Conservation (phyloP, 2,888 invertebrate genomes). For the Clusia tigrina region DNA sequence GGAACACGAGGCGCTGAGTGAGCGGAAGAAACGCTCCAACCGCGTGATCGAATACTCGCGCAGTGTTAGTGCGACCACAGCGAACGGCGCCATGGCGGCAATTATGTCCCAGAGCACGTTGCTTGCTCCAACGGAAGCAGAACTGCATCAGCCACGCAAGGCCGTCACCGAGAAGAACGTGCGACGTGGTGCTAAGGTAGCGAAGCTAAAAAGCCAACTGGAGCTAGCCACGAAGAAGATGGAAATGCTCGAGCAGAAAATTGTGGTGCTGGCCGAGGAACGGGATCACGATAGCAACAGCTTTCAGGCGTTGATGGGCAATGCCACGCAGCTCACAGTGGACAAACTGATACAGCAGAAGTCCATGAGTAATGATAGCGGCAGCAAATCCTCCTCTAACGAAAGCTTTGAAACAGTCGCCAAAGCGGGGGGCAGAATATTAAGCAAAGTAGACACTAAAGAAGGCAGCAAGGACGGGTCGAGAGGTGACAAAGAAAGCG, state of each 20-base stretch:
- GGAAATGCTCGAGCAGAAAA: conserved; percentile 54
- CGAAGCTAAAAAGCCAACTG: conserved; percentile 52
- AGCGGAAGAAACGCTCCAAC: conserved; percentile 58
- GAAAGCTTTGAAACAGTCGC: too few species aligned
- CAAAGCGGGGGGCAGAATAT: too few species aligned
- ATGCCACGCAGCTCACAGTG: conserved; percentile 56
- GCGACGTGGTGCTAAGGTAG: conserved; percentile 58
- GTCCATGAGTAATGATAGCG: too few species aligned
- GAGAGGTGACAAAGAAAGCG: too few species aligned
- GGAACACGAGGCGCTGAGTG: conserved; percentile 51
- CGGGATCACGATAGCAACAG: conserved; percentile 56
- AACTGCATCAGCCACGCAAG: background rate
- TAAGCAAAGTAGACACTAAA: too few species aligned
- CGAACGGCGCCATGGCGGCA: conserved; percentile 47
- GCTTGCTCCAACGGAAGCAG: too few species aligned
- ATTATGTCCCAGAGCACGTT: conserved; percentile 58
- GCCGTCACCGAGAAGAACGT: conserved; percentile 33
- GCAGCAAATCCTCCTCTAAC: too few species aligned
- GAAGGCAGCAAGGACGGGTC: too few species aligned
- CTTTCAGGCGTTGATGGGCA: conserved; percentile 56
- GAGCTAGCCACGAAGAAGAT: conserved; percentile 60
- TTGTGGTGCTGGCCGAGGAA: conserved; percentile 51
- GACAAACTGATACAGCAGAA: too few species aligned
- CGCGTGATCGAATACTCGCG: conserved; percentile 58
- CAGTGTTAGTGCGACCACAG: conserved; percentile 43